Percentiles rank a stretch among this genome's conserved stretches.
Evolutionary conservation across 2,113 vertebrate genomes (phyloP).

Genomic region (Crotophaga sulcirostris): DNA sequence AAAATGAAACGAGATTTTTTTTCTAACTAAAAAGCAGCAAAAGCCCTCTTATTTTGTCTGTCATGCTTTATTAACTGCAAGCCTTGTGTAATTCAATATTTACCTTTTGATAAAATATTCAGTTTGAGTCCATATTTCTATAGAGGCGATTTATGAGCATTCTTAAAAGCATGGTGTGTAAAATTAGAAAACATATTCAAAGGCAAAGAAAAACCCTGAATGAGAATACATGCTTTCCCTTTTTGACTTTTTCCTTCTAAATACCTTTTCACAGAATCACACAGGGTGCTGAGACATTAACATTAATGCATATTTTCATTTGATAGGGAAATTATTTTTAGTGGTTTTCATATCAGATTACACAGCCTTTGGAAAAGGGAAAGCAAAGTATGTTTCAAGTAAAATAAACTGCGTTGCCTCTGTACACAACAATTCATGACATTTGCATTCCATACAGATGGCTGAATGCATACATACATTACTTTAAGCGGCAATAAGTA

Average conservation of each 20-base stretch:
- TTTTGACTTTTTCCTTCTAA: neutral
- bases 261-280: neutral
- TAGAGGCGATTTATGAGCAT: neutral
- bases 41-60: conserved; percentile 29
- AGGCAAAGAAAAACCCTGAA: neutral
- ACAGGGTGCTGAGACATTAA: conserved; percentile 3
- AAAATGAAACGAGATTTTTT: neutral
- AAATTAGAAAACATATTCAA: conserved; percentile 1
- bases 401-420: conserved; percentile 49
- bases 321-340: conserved; percentile 29
- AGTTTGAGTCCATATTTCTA: neutral
- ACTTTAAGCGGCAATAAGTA: conserved; percentile 56
- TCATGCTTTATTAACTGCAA: conserved; percentile 42
- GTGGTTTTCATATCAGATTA: conserved; percentile 39
- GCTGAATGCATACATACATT: conserved; percentile 15
- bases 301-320: conserved; percentile 12
- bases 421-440: conserved; percentile 45
- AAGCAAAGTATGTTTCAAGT: conserved; percentile 43
- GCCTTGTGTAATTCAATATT: conserved; percentile 26
- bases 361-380: conserved; percentile 35
- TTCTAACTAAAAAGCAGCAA: conserved; percentile 7
- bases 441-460: neutral
- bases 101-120: neutral
- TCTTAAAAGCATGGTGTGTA: neutral
- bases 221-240: neutral